These are phyloP conservation scores for Isoperla grammatica DNA, from an alignment of 2,888 invertebrate species.

Conservation along the genomic window DNA sequence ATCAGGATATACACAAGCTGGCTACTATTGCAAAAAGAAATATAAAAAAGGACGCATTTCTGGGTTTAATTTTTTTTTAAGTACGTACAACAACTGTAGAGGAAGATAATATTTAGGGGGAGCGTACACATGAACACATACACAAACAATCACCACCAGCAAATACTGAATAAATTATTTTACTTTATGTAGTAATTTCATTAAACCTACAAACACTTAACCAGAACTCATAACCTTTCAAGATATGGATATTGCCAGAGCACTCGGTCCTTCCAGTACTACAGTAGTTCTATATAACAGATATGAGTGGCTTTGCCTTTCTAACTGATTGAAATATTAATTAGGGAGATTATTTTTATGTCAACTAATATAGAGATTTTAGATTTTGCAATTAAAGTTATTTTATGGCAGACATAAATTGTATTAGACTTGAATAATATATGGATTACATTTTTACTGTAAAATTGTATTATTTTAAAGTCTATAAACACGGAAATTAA, in stretches of 20 bases:
- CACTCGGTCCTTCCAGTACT: too few relatives aligned
- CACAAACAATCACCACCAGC: slow-evolving; percentile 13
- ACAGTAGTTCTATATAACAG: slow-evolving; percentile 5
- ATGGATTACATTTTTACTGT: too few relatives aligned
- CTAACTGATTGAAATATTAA: too few relatives aligned
- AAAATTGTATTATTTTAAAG: too few relatives aligned
- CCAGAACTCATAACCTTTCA: slow-evolving; percentile 7
- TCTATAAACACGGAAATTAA: background rate
- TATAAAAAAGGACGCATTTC: background rate
- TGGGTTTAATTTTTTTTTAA: background rate
- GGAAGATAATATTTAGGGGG: slow-evolving; percentile 9
- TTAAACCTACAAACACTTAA: slow-evolving; percentile 8
- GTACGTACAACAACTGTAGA: slow-evolving; percentile 11
- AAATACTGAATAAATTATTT: background rate
- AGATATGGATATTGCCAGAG: background rate
- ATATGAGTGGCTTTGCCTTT: too few relatives aligned
- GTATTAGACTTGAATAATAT: too few relatives aligned
- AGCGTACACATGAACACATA: slow-evolving; percentile 15
- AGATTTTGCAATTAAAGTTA: slow-evolving; percentile 1
- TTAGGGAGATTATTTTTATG: too few relatives aligned
- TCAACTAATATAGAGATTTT: background rate
- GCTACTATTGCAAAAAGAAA: slow-evolving; percentile 9
- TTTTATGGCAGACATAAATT: background rate
- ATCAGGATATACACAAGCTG: background rate
- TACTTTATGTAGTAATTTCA: background rate